Conservation (phyloP, 1,140 invertebrate genomes). For the Zaprionus davidi region DNA sequence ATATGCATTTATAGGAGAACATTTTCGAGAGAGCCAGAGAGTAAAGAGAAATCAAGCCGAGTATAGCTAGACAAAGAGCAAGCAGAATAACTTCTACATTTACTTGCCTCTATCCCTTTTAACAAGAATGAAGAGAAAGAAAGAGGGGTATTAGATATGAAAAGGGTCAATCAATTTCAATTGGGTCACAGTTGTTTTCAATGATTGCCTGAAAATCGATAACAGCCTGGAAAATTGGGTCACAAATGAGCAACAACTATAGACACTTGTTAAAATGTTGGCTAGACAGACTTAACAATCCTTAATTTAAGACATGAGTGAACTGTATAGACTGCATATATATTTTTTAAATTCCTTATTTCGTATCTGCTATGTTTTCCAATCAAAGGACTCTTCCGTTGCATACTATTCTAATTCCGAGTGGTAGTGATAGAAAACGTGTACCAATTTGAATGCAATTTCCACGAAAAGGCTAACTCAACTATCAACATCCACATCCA, state of each 20-base stretch:
- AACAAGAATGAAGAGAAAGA: neutral
- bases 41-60: neutral
- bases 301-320: neutral
- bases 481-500: neutral
- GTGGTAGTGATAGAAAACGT: slow-evolving; percentile 8
- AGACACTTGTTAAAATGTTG: neutral
- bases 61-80: slow-evolving; percentile 16
- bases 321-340: neutral
- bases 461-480: neutral
- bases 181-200: slow-evolving; percentile 16
- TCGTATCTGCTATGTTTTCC: neutral
- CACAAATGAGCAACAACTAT: slow-evolving; percentile 1
- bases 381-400: neutral
- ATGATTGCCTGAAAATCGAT: slow-evolving; percentile 35
- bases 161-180: slow-evolving; percentile 22
- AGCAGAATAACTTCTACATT: neutral
- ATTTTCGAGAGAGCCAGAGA: too few relatives aligned
- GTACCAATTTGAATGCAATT: slow-evolving; percentile 20
- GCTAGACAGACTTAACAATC: neutral
- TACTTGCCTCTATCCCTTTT: neutral
- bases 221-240: slow-evolving; percentile 24
- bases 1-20: neutral
- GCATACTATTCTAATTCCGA: neutral
- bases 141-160: neutral
- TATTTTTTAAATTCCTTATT: too few relatives aligned